phyloP scores from a whole-genome alignment of 2,113 vertebrate genomes.

The Oreochromis aureus region DNA sequence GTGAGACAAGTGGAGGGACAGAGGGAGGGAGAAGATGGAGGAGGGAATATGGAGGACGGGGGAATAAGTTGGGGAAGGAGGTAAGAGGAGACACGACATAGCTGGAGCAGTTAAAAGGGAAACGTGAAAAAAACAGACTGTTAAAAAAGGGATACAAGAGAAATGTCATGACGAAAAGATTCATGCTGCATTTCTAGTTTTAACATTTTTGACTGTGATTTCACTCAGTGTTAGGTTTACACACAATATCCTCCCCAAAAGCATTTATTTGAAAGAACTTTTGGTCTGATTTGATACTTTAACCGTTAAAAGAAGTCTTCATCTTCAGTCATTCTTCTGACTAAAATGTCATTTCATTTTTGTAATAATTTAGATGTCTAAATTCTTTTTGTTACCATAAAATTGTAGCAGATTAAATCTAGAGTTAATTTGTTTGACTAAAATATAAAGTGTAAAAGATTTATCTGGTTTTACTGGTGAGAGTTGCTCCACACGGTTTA shows the following conservation, averaged over 20 bases:
- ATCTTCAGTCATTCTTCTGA: not conserved
- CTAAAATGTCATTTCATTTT: not conserved
- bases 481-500: not conserved
- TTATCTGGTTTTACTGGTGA: not conserved
- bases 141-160: not conserved
- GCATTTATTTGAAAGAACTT: not conserved
- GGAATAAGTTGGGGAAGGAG: not conserved
- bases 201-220: not conserved
- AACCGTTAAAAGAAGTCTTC: not conserved
- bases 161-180: not conserved
- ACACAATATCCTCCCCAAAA: not conserved
- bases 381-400: not conserved
- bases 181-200: not conserved
- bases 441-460: not conserved
- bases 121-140: not conserved
- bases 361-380: not conserved
- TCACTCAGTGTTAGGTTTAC: not conserved
- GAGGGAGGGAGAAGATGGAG: not conserved
- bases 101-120: not conserved
- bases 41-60: not conserved
- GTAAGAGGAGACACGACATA: not conserved
- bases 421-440: not conserved
- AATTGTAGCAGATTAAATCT: not conserved
- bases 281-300: not conserved
- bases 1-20: not conserved